Evolutionary conservation across 1,140 invertebrate species (phyloP), one percentile per base, ranked within the genome.

Genomic region (Anadara kagoshimensis): DNA sequence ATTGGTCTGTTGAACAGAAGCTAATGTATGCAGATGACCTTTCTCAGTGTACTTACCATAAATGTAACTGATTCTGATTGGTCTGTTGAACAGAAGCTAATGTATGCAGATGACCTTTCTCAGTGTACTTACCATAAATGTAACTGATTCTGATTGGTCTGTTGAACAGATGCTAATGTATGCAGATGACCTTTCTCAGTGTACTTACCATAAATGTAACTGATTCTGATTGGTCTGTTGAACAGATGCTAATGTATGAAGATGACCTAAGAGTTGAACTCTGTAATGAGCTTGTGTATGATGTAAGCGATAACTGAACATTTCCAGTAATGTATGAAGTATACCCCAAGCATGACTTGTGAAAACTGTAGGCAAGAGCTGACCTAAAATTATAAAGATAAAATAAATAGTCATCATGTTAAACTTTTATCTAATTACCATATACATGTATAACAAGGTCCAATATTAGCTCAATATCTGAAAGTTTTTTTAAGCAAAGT

Each of bases 221-320:
- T 99, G 97, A 26, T 95, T 97, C 86, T 97, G 96, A 90, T 98
- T 98, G 1, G 96, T 96, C 87, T 97, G 96, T 18, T 95, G 94
- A 14, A 96, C 94, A 11, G 94, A 93, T 11, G 95, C 94, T 36
- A 98, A 90, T 45, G 94, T 95, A 84, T 98, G 90, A 26, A 98
- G 92, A 88, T 97, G 94, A 18, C 95, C 95, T 3, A 98, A 88
- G 8, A 98, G 90, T 84, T 98, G 96, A 0, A 98, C 94, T 62
- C 96, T 91, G 86, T 98, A 98, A 88, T 98, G 96, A 0, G 96
- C 95, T 80, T 97, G 96, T 78, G 98, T 97, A 87, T 98, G 97
- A 88, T 98, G 96, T 89, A 98, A 94, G 58, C 97, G 91, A 86
- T 98, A 98, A 65, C 95, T 96, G 86, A 98, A 98, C 96, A 98